Percentiles rank a stretch among this genome's conserved stretches.
Conservation (phyloP, 2,888 invertebrate species). For the Athripsodes cinereus region DNA sequence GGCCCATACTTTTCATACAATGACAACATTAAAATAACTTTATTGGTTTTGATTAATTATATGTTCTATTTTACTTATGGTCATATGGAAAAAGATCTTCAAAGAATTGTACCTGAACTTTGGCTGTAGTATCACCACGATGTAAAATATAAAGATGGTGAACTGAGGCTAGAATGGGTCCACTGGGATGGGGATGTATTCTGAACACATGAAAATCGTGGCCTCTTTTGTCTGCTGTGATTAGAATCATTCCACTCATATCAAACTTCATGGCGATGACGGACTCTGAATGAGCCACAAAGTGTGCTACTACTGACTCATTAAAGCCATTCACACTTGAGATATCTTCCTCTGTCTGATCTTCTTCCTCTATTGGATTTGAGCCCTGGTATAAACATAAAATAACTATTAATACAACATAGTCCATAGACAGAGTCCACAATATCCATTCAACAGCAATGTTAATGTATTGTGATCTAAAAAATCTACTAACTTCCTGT, state of each 20-base stretch:
- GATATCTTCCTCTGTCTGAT: constrained; percentile 51
- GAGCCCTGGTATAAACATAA: too few relatives aligned
- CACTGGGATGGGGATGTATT: constrained; percentile 87
- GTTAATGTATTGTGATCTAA: too few relatives aligned
- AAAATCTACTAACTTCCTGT: too few relatives aligned
- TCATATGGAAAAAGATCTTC: too few relatives aligned
- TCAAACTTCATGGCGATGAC: constrained; percentile 88
- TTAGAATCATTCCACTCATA: constrained; percentile 78
- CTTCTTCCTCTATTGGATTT: constrained; percentile 44
- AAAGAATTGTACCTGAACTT: constrained; percentile 61
- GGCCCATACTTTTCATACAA: too few relatives aligned
- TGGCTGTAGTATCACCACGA: constrained; percentile 92
- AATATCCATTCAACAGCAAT: too few relatives aligned
- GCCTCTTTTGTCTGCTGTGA: constrained; percentile 88
- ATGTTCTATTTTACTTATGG: too few relatives aligned
- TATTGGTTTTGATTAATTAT: too few relatives aligned
- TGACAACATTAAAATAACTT: too few relatives aligned
- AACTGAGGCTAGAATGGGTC: constrained; percentile 78
- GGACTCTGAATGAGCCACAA: constrained; percentile 81
- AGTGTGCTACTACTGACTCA: constrained; percentile 79
- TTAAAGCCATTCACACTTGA: constrained; percentile 37
- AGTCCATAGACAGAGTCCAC: too few relatives aligned
- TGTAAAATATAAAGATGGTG: constrained; percentile 94
- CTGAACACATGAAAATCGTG: constrained; percentile 96
- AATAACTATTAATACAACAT: too few relatives aligned